Conservation (phyloP, 2,797 vertebrate genomes). For the Enteromius argenteus region DNA sequence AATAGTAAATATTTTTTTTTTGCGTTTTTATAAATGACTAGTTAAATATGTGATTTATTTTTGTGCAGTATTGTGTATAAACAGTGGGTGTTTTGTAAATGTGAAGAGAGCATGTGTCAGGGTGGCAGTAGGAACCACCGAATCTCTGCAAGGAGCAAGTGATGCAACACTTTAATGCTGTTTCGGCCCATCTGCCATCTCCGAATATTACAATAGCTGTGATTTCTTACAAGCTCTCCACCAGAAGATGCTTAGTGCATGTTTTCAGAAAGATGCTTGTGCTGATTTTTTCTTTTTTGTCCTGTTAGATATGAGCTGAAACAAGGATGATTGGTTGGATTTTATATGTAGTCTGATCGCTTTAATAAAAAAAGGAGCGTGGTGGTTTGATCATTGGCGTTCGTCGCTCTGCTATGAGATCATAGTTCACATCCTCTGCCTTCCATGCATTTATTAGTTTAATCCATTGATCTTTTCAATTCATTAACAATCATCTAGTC, state of each 20-base stretch:
- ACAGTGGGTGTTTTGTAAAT: background rate
- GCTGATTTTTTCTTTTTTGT: background rate
- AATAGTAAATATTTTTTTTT: too few relatives aligned
- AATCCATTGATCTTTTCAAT: background rate
- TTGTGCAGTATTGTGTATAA: background rate
- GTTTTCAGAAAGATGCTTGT: conserved; percentile 60
- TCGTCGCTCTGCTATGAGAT: too few relatives aligned
- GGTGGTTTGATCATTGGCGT: background rate
- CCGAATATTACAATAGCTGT: conserved; percentile 84
- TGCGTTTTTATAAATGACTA: background rate
- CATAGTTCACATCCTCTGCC: background rate
- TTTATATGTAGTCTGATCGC: background rate
- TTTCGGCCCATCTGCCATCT: conserved; percentile 81
- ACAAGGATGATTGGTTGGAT: background rate
- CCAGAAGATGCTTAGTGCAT: conserved; percentile 79
- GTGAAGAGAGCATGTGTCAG: background rate
- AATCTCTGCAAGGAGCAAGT: conserved; percentile 55
- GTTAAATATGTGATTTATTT: background rate
- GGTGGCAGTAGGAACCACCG: conserved; percentile 28
- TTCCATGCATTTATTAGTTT: background rate
- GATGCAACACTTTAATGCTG: conserved; percentile 61
- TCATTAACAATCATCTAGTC: background rate
- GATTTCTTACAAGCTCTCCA: conserved; percentile 75
- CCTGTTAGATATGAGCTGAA: background rate
- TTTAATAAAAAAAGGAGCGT: background rate